phyloP scores from a whole-genome alignment of 2,113 vertebrate genomes.

The Brienomyrus brachyistius region DNA sequence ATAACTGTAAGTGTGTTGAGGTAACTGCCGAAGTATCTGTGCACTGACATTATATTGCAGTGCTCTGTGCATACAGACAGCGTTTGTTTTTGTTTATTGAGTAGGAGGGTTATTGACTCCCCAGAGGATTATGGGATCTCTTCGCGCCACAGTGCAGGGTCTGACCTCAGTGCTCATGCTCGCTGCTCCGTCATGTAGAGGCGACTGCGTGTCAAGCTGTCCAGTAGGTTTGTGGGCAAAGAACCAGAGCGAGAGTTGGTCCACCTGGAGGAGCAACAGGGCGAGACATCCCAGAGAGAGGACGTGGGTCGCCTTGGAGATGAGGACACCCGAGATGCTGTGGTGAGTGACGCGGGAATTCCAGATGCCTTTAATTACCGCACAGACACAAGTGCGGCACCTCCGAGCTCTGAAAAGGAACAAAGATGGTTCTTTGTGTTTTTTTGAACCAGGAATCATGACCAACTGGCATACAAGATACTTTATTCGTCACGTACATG shows the following conservation, averaged over 20 bases:
- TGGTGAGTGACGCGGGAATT: background rate
- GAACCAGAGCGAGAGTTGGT: background rate
- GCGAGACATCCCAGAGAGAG: constrained; percentile 8
- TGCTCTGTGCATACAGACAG: background rate
- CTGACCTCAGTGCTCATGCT: background rate
- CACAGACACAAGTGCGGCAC: background rate
- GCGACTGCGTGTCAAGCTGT: constrained; percentile 38
- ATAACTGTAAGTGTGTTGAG: background rate
- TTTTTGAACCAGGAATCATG: background rate
- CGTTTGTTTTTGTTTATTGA: background rate
- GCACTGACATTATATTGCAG: background rate
- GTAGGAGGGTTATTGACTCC: background rate
- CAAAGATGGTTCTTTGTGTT: background rate
- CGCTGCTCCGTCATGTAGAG: constrained; percentile 28
- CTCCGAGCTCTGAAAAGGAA: background rate
- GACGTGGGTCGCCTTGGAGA: background rate
- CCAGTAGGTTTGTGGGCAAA: constrained; percentile 26
- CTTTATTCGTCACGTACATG: too few relatives aligned
- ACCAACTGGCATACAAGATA: background rate
- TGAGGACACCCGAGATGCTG: background rate
- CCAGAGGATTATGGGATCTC: background rate
- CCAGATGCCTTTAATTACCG: background rate
- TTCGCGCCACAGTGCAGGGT: background rate
- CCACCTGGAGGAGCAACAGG: background rate
- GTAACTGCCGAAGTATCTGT: background rate